Evolutionary conservation across 2,113 vertebrate genomes (phyloP), one percentile per base, ranked within the genome.

Genomic region (Nannospalax galili): DNA sequence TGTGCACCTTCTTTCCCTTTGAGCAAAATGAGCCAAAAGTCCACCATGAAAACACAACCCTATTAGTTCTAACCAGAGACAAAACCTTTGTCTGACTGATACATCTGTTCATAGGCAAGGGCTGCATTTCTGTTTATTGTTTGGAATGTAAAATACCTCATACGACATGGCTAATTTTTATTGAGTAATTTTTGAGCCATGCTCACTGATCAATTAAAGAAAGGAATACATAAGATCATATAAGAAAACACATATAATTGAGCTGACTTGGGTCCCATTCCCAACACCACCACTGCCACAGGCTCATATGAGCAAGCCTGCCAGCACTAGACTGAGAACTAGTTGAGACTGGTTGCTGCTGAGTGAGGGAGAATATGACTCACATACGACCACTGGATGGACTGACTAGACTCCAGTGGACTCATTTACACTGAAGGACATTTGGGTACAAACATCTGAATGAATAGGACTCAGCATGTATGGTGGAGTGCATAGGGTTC

Each of bases 181-280:
- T 42, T 82, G 32, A 78, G 35, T 85, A 84, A 77, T 95, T 93
- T 92, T 42, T 78, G 37, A 91, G 30, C 40, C 16, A 81, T 19
- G 35, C 11, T 19, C 65, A 84, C 15, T 37, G 56, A 80, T 81
- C 45, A 80, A 37, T 65, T 87, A 26, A 4, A 87, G 65, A 85
- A 95, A 84, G 70, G 82, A 95, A 94, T 20, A 12, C 45, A 82
- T 48, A 92, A 45, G 45, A n/a, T 32, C 0, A 42, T 15, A 45
- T 65, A 79, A 91, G 28, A 60, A 32, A 56, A 22, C 37, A 62
- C 35, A 84, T 45, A 45, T n/a, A n/a, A n/a, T n/a, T n/a, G n/a
- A n/a, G n/a, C n/a, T n/a, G n/a, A n/a, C n/a, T n/a, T n/a, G n/a
- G n/a, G n/a, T n/a, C n/a, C n/a, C n/a, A n/a, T n/a, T n/a, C n/a